phyloP scores from a whole-genome alignment of 2,113 vertebrate species.

The Rhea americana region DNA sequence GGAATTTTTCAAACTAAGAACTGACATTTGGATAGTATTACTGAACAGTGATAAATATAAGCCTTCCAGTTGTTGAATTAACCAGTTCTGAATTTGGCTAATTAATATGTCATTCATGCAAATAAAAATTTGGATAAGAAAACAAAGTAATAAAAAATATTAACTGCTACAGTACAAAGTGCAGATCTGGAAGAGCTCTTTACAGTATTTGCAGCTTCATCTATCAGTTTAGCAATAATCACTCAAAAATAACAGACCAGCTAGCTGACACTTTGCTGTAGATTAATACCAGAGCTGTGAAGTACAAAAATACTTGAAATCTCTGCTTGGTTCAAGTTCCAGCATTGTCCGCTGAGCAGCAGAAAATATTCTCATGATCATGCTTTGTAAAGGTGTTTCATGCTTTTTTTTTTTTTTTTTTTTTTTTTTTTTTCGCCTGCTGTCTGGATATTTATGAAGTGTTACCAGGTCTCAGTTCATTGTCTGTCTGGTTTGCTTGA shows the following conservation, averaged over 20 bases:
- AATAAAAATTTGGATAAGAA: neutral
- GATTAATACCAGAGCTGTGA: neutral
- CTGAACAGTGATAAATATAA: slow-evolving; percentile 49
- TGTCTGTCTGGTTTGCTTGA: neutral
- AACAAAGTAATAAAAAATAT: neutral
- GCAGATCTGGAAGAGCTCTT: neutral
- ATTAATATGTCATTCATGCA: neutral
- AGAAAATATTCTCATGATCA: slow-evolving; percentile 4
- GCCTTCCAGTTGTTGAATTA: slow-evolving; percentile 46
- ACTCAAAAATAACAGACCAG: neutral
- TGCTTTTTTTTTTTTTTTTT: neutral
- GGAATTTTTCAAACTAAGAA: slow-evolving; percentile 51
- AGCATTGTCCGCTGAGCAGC: neutral
- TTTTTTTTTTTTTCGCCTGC: neutral
- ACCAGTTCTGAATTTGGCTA: slow-evolving; percentile 24
- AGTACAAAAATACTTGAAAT: slow-evolving; percentile 5
- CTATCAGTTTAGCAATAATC: neutral
- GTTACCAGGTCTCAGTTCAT: neutral
- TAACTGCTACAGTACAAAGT: slow-evolving; percentile 4
- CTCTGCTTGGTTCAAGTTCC: neutral
- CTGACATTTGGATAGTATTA: slow-evolving; percentile 47
- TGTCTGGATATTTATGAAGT: neutral
- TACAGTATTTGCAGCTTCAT: slow-evolving; percentile 2
- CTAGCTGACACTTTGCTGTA: neutral
- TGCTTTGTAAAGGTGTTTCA: neutral